These are phyloP conservation scores for Phoenicopterus ruber DNA, from an alignment of 2,113 vertebrate genomes.

Conservation along the genomic window DNA sequence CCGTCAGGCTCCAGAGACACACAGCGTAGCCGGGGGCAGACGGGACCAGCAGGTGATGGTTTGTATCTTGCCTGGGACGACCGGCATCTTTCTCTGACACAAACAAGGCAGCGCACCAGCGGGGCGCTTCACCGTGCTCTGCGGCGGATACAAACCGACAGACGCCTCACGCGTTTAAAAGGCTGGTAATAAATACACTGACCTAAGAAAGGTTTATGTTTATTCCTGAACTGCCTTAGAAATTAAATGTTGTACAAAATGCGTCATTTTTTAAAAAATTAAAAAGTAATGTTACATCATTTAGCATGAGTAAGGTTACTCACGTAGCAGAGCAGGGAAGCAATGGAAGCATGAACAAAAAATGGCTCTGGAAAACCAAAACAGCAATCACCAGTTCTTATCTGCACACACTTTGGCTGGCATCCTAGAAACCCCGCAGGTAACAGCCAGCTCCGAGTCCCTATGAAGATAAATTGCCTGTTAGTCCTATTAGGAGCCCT, in stretches of 20 bases:
- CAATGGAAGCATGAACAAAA: neutral
- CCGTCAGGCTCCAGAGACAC: neutral
- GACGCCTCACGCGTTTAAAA: fast-evolving
- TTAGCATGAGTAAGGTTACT: neutral
- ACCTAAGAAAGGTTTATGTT: neutral
- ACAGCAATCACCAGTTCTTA: fast-evolving
- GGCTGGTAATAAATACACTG: neutral
- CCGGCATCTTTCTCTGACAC: neutral
- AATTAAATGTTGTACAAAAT: conserved; percentile 38
- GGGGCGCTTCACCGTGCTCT: neutral
- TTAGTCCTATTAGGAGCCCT: neutral
- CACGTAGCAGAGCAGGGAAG: neutral
- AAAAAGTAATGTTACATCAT: neutral
- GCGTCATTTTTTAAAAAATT: neutral
- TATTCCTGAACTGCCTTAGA: conserved; percentile 18
- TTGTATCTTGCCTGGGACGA: neutral
- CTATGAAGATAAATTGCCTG: fast-evolving
- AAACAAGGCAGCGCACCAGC: neutral
- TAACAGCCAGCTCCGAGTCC: neutral
- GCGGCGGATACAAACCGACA: neutral
- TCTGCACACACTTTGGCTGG: neutral
- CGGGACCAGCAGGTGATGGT: neutral
- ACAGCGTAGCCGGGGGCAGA: too few species aligned
- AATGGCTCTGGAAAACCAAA: neutral
- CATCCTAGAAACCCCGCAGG: neutral